Evolutionary conservation across 2,797 vertebrate species (phyloP), one percentile per base, ranked within the genome.

Genomic region (Gila robusta): DNA sequence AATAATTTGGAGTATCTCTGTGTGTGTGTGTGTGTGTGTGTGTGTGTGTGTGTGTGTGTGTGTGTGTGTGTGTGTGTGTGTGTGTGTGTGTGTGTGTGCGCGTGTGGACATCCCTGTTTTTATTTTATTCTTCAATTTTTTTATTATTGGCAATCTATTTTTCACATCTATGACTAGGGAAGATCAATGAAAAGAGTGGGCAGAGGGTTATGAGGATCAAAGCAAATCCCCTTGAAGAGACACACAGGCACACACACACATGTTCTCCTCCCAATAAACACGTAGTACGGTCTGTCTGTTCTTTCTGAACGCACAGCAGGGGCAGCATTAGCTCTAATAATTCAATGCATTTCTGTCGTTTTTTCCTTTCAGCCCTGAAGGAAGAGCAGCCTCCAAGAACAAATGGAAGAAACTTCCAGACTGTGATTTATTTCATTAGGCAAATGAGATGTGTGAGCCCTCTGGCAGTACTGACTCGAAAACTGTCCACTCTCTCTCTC

Each of bases 361-460:
- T 90, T 90, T 85, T 91, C 89, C 83, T 91, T 82, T 84, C 78
- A 89, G 90, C 86, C 92, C 92, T 88, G 86, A 85, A 88, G 91
- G 90, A 86, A 88, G 56, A 87, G 83, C 92, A 78, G 89, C 66
- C 81, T 89, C 87, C 84, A 77, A 90, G 90, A 69, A 82, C 91
- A 89, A 88, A 87, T 82, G 86, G 93, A 91, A 89, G 92, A 89
- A 92, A 93, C 89, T 92, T 93, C 91, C 92, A 94, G 88, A 92
- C 91, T 93, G 92, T 93, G 92, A 95, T 95, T 95, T 95, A 95
- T 94, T 95, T 94, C 91, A 95, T 95, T 94, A 95, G 86, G 92
- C 94, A 94, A 96, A 95, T 95, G 92, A 95, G 93, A 94, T 93
- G 92, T 92, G 90, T 86, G 87, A 92, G 87, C 91, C 95, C 92